phyloP scores from a whole-genome alignment of 2,888 invertebrate species.

The Punctoribates punctum region DNA sequence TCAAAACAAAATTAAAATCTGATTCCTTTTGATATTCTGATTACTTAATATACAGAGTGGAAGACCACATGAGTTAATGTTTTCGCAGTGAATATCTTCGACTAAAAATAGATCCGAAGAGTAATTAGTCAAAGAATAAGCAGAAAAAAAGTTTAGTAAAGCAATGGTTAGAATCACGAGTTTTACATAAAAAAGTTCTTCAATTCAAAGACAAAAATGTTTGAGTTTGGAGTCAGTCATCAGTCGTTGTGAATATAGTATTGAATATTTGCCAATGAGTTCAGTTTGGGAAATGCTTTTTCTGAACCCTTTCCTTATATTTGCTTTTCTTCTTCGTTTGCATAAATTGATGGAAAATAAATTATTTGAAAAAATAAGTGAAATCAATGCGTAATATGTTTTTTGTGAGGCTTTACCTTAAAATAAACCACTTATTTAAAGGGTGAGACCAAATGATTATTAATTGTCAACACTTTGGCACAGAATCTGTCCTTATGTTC shows the following conservation, averaged over 20 bases:
- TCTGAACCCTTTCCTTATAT: not conserved
- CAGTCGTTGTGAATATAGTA: not conserved
- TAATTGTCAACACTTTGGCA: no score
- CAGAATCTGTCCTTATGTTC: not conserved
- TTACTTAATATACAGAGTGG: not conserved
- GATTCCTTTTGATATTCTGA: not conserved
- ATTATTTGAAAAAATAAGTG: not conserved
- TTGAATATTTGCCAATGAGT: constrained; percentile 36
- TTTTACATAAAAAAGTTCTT: not conserved
- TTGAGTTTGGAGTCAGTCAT: not conserved
- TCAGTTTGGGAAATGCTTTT: not conserved
- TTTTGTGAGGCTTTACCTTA: no score
- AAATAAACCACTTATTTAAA: no score
- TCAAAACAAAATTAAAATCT: not conserved
- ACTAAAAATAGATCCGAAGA: constrained; percentile 10
- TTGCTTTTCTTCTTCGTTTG: not conserved
- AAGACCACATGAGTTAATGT: not conserved
- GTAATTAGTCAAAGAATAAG: constrained; percentile 1
- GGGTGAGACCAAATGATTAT: no score
- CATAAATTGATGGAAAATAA: not conserved
- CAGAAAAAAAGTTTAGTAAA: not conserved
- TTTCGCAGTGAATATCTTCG: not conserved
- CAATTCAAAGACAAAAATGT: not conserved
- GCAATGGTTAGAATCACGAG: constrained; percentile 10
- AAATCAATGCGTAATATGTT: not conserved